Evolutionary conservation across 1,140 invertebrate species (phyloP), one percentile per base, ranked within the genome.

Genomic region (Caenorhabditis briggsae): DNA sequence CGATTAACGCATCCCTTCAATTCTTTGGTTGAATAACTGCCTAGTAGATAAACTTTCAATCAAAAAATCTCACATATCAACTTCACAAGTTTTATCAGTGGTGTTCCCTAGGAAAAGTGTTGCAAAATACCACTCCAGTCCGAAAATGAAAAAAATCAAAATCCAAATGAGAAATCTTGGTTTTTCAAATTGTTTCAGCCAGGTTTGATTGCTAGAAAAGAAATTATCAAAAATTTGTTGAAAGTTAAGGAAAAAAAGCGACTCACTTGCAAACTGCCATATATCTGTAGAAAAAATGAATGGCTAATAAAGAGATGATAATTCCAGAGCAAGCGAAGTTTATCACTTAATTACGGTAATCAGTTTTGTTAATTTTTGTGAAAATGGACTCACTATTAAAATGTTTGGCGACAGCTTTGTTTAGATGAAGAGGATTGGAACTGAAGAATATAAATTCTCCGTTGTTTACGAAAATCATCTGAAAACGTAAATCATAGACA

Each of bases 281-380:
- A n/a, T 78, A 78, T 12, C 70, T 16, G 53, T 78, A 78, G 46
- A 78, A 78, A n/a, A 78, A 78, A n/a, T 78, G 70, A 23, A 78
- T 78, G 18, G 70, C 70, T 2, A 78, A n/a, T 3, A 78, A 46
- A 5, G 70, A 78, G 46, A 78, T 78, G 70, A 78, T 78, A 8
- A 78, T 78, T 8, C 70, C 70, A n/a, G 70, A 78, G 33, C 70
- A 78, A 53, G 70, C 43, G n/a, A 78, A 78, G n/a, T 78, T 78
- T 9, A 78, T 53, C 70, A 78, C 70, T 78, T n/a, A 18, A 64
- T 53, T 12, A 53, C 16, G 16, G 9, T 11, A 61, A 61, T 61
- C 2, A 7, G n/a, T 25, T 25, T 25, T 25, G 23, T 9, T n/a
- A 25, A 12, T 1, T 25, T 23, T 3, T 12, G 11, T 0, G 2